Conservation (phyloP, 2,113 vertebrate genomes). For the Trachemys scripta region DNA sequence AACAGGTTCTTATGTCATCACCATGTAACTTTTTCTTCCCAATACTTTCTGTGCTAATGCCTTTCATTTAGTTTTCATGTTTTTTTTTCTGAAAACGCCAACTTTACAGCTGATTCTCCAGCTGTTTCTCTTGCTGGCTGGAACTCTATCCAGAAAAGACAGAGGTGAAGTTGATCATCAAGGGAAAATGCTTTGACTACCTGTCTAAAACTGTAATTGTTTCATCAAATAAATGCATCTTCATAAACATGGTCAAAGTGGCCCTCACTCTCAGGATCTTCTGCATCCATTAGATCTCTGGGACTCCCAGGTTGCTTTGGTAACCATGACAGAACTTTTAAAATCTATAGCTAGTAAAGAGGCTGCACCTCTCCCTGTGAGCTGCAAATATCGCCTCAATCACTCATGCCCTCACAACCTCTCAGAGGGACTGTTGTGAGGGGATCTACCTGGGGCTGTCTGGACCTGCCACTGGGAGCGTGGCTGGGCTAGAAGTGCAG, state of each 20-base stretch:
- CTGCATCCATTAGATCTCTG: neutral
- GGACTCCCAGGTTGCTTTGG: neutral
- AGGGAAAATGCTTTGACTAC: neutral
- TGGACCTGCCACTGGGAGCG: neutral
- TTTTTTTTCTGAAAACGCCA: neutral
- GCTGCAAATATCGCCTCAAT: accelerated
- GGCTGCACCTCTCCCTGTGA: neutral
- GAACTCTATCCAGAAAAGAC: neutral
- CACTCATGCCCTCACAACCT: accelerated
- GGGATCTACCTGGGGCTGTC: neutral
- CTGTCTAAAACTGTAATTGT: neutral
- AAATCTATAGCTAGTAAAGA: neutral
- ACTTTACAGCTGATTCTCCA: neutral
- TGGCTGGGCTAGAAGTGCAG: neutral
- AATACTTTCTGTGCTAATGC: accelerated
- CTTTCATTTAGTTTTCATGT: neutral
- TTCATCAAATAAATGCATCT: neutral
- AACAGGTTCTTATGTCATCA: neutral
- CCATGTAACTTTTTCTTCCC: neutral
- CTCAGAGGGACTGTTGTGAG: neutral
- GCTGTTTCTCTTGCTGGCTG: neutral
- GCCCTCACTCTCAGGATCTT: neutral
- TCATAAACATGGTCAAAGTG: neutral
- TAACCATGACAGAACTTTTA: neutral
- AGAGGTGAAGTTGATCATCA: neutral